Evolutionary conservation across 2,797 vertebrate species (phyloP).

Genomic region (Hydrocynus forskahlii): DNA sequence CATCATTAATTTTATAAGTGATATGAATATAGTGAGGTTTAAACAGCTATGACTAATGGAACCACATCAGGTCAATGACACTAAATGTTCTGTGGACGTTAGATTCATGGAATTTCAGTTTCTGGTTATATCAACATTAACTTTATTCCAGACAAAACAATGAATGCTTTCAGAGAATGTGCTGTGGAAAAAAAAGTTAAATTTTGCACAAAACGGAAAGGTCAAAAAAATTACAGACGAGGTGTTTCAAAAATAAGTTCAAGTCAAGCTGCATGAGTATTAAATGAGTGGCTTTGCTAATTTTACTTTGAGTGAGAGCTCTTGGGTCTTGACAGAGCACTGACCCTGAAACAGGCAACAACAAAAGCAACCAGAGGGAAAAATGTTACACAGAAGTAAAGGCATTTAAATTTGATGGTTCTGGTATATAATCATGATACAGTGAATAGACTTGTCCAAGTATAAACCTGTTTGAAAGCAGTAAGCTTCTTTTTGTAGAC

Average conservation of each 20-base stretch:
- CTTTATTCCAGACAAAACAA: constrained; percentile 22
- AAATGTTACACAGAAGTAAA: too few relatives aligned
- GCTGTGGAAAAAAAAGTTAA: neutral
- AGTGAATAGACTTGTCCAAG: too few relatives aligned
- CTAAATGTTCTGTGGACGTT: neutral
- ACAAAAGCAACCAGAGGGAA: neutral
- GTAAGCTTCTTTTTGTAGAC: too few relatives aligned
- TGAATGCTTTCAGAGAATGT: neutral
- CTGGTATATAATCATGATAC: too few relatives aligned
- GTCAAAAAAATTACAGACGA: neutral
- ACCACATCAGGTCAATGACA: neutral
- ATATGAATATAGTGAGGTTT: neutral
- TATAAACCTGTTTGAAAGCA: too few relatives aligned
- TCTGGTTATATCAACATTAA: neutral
- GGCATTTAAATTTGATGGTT: too few relatives aligned
- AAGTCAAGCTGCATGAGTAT: neutral
- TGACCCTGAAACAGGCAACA: neutral
- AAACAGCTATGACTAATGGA: neutral
- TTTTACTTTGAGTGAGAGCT: neutral
- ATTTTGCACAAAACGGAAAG: neutral
- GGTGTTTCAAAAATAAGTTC: neutral
- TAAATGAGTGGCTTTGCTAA: neutral
- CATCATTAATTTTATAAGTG: neutral
- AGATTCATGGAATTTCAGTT: neutral
- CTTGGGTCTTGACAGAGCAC: neutral